Conservation (phyloP, 1,140 invertebrate species). For the Penaeus indicus region DNA sequence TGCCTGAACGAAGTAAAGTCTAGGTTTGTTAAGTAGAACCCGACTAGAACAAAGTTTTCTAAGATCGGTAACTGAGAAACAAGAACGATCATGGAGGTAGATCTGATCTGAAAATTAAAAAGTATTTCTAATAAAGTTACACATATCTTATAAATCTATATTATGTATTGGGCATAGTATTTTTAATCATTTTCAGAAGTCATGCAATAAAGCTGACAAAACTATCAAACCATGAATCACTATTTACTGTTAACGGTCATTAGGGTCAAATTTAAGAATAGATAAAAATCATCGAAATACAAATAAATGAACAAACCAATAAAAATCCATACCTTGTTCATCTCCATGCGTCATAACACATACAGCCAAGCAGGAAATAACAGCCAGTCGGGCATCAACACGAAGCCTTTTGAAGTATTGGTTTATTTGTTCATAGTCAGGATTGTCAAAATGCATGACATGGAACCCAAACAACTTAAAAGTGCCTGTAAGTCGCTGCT, state of each 20-base stretch:
- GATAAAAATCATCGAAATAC: neutral
- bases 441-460: constrained; percentile 57
- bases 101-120: constrained; percentile 52
- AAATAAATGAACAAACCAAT: neutral
- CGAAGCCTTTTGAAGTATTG: constrained; percentile 52
- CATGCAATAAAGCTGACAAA: neutral
- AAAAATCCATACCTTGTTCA: constrained; percentile 50
- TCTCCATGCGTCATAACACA: constrained; percentile 66
- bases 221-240: neutral
- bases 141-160: too few relatives aligned
- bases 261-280: neutral
- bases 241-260: neutral
- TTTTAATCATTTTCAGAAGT: too few relatives aligned
- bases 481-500: constrained; percentile 51
- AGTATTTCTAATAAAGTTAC: neutral
- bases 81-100: constrained; percentile 60
- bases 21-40: constrained; percentile 59
- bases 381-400: constrained; percentile 37
- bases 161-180: too few relatives aligned
- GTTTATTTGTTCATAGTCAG: constrained; percentile 54
- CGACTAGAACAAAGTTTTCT: constrained; percentile 55
- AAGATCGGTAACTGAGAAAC: constrained; percentile 49
- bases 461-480: constrained; percentile 64
- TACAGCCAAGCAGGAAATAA: constrained; percentile 57
- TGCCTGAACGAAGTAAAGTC: constrained; percentile 65